Percentiles rank a stretch among this genome's conserved stretches.
Evolutionary conservation across 1,140 invertebrate genomes (phyloP).

Genomic region (Halictus rubicundus): DNA sequence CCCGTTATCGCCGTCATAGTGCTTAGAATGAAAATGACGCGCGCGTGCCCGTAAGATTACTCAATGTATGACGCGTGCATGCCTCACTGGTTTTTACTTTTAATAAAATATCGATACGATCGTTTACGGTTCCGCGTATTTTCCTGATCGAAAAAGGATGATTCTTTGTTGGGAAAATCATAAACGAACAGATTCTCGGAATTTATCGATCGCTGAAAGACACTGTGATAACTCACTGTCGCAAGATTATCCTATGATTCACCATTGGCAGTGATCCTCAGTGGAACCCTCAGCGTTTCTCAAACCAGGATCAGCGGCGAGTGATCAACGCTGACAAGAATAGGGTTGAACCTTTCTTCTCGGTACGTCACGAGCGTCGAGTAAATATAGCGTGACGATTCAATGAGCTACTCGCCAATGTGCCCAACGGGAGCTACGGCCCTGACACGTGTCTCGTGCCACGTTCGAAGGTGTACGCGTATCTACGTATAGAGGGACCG

Average conservation of each 20-base stretch:
- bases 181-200: no score
- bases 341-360: neutral
- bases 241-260: neutral
- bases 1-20: neutral
- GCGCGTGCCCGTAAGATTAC: no score
- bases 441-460: constrained; percentile 48
- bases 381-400: constrained; percentile 26
- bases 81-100: no score
- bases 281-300: neutral
- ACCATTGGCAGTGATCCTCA: neutral
- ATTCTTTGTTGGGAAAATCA: no score
- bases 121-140: no score
- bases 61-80: no score
- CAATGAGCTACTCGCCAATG: neutral
- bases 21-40: no score
- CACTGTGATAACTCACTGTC: neutral
- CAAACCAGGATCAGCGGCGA: neutral
- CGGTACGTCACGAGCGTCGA: neutral
- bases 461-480: constrained; percentile 21
- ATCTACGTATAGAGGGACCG: neutral
- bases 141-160: no score
- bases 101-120: no score
- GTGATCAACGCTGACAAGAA: neutral
- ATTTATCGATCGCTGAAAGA: neutral
- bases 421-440: constrained; percentile 14